Evolutionary conservation across 2,113 vertebrate genomes (phyloP).

Genomic region (Macroglossus sobrinus): DNA sequence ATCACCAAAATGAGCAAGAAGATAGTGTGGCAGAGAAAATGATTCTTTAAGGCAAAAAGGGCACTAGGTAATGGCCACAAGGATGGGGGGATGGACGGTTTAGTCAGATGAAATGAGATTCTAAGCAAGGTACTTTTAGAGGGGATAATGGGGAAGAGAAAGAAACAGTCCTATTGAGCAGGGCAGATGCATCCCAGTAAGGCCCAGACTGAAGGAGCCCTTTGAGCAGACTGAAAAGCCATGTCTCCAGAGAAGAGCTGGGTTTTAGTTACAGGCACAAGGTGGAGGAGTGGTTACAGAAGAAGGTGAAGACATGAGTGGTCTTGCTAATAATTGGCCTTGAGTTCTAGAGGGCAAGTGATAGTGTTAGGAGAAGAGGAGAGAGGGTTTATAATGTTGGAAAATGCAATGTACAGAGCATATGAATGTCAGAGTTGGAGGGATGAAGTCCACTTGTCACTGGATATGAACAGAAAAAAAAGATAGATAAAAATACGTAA

Average conservation of each 20-base stretch:
- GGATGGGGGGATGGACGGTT: neutral
- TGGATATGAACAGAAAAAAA: neutral
- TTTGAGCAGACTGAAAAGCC: neutral
- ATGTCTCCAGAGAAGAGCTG: no score
- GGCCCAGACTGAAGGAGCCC: neutral
- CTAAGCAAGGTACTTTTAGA: neutral
- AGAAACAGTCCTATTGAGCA: no score
- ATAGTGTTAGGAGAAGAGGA: neutral
- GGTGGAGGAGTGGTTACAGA: neutral
- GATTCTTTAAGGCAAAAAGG: neutral
- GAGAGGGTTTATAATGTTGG: neutral
- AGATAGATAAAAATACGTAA: neutral
- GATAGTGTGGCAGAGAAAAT: neutral
- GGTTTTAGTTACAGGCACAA: neutral
- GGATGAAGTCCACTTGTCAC: neutral
- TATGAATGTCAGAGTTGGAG: neutral
- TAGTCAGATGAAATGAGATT: neutral
- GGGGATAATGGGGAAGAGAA: neutral
- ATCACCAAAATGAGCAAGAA: neutral
- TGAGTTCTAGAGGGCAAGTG: neutral
- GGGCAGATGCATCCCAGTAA: neutral
- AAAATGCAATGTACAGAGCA: neutral
- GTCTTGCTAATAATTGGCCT: neutral
- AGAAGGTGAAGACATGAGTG: neutral
- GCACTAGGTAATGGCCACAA: neutral